Percentiles rank a stretch among this genome's conserved stretches.
Evolutionary conservation across 2,797 vertebrate genomes (phyloP).

Genomic region (Rhodeus uyekii): DNA sequence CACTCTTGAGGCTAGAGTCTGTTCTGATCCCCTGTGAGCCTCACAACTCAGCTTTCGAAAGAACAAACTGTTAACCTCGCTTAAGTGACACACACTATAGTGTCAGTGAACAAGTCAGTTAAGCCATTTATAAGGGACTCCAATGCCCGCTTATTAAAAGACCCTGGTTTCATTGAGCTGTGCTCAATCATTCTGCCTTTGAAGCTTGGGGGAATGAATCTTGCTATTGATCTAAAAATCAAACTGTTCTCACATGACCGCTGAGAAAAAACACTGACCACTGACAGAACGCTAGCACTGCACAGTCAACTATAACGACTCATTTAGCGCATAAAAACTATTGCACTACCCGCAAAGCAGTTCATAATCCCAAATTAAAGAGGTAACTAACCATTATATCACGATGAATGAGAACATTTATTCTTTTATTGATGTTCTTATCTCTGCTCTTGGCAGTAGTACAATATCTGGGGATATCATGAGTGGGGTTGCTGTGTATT

Average conservation of each 20-base stretch:
- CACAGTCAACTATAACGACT: background rate
- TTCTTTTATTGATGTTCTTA: background rate
- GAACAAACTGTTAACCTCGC: slow-evolving; percentile 45
- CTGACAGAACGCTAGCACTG: slow-evolving; percentile 29
- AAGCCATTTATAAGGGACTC: slow-evolving; percentile 25
- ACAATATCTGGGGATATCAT: background rate
- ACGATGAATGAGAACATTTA: background rate
- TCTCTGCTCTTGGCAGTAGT: background rate
- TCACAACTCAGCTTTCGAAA: slow-evolving; percentile 24
- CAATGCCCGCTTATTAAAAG: slow-evolving; percentile 15
- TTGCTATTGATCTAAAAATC: slow-evolving; percentile 56
- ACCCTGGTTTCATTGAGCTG: slow-evolving; percentile 52
- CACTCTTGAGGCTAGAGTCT: slow-evolving; percentile 4
- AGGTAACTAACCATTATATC: background rate
- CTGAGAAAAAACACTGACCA: slow-evolving; percentile 50
- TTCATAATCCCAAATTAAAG: background rate
- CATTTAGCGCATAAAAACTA: background rate
- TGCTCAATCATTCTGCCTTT: slow-evolving; percentile 49
- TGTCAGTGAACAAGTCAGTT: slow-evolving; percentile 37
- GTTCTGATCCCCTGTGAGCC: slow-evolving; percentile 1
- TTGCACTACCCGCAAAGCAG: background rate
- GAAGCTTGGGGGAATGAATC: slow-evolving; percentile 48
- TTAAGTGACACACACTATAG: slow-evolving; percentile 33
- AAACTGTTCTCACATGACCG: slow-evolving; percentile 46
- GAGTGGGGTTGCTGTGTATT: no score